Evolutionary conservation across 2,888 invertebrate species (phyloP), one percentile per base, ranked within the genome.

Genomic region (Teleiodes luculella): DNA sequence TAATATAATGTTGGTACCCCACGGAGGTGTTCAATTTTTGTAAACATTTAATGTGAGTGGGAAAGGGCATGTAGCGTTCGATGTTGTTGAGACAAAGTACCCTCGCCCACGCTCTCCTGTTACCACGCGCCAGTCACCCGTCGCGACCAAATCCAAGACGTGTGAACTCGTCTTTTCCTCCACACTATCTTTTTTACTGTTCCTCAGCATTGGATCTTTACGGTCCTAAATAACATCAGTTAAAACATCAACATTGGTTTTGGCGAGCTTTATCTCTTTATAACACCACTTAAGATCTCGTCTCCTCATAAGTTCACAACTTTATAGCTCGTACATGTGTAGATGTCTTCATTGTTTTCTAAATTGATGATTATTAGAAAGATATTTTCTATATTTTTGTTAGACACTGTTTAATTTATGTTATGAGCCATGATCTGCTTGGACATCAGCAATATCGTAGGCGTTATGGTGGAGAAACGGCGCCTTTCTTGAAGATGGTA

Each of bases 91-190:
- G 59, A 61, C 60, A 63, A 65, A 64, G 55, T 63, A 59, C 56
- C 61, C 50, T 52, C 62, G 54, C 63, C 62, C 58, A 63, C 63
- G 52, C 63, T 33, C 28, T 20, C 43, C 51, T 46, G 46, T 39
- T 47, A 24, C 6, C 18, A 8, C 18, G 16, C 39, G 39, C 18
- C 39, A 1, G 18, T 16, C 35, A n/a, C 37, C 64, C 63, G 24
- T 39, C 6, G 51, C 30, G 30, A 31, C 41, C 49, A 52, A 50
- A 46, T 36, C 46, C 36, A 31, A 51, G 24, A 24, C 55, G 61
- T 63, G 62, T 63, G 61, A 62, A 62, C 61, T 62, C 57, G 54
- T 24, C 10, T 59, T 58, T 57, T 43, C 53, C 36, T 46, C 47
- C 53, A 59, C 57, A 57, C 53, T 62, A 58, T 57, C 58, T 55